Evolutionary conservation across 1,140 invertebrate genomes (phyloP).

Genomic region (Pentalonia nigronervosa): DNA sequence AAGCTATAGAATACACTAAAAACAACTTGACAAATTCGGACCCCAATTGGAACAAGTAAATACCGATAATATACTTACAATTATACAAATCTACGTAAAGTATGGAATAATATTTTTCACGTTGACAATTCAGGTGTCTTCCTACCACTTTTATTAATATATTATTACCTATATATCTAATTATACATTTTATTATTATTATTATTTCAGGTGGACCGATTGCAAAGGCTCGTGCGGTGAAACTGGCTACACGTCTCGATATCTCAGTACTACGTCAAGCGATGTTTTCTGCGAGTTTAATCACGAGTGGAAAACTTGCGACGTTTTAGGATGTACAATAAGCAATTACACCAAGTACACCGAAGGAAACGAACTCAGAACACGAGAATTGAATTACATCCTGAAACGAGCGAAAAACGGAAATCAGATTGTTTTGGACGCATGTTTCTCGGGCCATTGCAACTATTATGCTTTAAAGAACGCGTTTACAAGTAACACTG

Average conservation of each 20-base stretch:
- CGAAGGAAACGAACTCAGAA: constrained; percentile 17
- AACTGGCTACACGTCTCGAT: constrained; percentile 15
- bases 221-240: constrained; percentile 26
- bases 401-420: background rate
- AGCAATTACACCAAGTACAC: background rate
- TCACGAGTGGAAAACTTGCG: constrained; percentile 48
- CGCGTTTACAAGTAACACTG: background rate
- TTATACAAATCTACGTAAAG: background rate
- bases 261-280: background rate
- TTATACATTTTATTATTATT: background rate
- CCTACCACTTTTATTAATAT: background rate
- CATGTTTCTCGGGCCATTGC: background rate
- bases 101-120: background rate
- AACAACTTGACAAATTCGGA: background rate
- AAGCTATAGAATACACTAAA: background rate
- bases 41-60: background rate
- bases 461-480: background rate
- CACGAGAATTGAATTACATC: constrained; percentile 13
- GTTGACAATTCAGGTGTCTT: background rate
- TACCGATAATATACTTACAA: background rate
- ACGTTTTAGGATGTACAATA: background rate
- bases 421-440: background rate
- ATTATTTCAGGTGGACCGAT: constrained; percentile 14
- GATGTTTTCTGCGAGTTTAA: background rate
- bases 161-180: background rate